phyloP scores from a whole-genome alignment of 1,140 invertebrate genomes.

The Listronotus oregonensis region DNA sequence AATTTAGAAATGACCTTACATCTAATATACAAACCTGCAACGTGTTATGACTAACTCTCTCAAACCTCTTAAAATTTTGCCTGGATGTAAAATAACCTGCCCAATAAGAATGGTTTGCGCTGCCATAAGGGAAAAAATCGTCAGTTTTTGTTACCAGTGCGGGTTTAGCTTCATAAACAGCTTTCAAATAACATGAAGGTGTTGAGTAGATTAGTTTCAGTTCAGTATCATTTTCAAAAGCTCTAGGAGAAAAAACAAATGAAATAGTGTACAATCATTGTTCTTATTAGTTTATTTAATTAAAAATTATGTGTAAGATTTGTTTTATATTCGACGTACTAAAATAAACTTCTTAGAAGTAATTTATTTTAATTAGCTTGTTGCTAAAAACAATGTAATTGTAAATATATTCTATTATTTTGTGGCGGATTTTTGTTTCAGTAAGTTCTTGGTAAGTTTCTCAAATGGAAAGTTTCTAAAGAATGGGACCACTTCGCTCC shows the following conservation, averaged over 20 bases:
- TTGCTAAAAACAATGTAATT: too few species aligned
- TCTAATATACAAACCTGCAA: constrained; percentile 60
- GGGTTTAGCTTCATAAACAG: constrained; percentile 59
- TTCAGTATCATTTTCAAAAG: constrained; percentile 61
- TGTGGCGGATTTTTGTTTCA: too few species aligned
- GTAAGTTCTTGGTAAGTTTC: too few species aligned
- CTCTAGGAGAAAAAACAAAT: constrained; percentile 60
- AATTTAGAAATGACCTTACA: too few species aligned
- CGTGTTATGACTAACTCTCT: constrained; percentile 67
- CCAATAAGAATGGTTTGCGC: constrained; percentile 74
- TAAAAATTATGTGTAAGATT: too few species aligned
- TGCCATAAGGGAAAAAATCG: constrained; percentile 79
- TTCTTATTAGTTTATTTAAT: neutral
- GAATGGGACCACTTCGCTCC: too few species aligned
- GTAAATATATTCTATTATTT: too few species aligned
- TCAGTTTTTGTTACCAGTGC: constrained; percentile 65
- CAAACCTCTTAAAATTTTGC: constrained; percentile 69
- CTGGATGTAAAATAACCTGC: constrained; percentile 83
- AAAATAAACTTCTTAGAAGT: too few species aligned
- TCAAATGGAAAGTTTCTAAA: too few species aligned
- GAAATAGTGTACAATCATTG: neutral
- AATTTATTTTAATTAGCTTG: too few species aligned
- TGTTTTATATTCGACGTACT: too few species aligned
- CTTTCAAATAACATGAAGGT: constrained; percentile 75
- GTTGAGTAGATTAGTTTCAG: constrained; percentile 79